Base-by-base conservation (phyloP, 2,797 vertebrate species). In the Gallirallus australis region DNA sequence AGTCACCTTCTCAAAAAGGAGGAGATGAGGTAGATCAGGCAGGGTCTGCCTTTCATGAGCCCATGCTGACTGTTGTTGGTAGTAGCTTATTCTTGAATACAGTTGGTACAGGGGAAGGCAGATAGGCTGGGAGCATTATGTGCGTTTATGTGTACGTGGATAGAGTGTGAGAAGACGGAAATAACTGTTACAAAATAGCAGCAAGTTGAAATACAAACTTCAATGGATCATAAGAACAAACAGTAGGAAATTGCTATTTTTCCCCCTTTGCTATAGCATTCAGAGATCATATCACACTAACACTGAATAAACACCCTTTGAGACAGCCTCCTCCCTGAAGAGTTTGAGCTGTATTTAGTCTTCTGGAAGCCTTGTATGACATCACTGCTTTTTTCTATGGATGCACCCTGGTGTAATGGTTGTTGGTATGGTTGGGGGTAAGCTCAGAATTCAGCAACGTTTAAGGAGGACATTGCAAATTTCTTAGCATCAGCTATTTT, bases 221-320 rank as follows among this genome's bases (percentile, higher is more conserved):
- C 30, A n/a, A 3, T n/a, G 23, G 24, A 37, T 87, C 18, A 9
- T 88, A 45, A 63, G 81, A 75, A 50, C 54, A 42, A 57, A 30
- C 9, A 6, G 8, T 53, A 53, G 23, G 39, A 81, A 86, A 45
- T 88, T 15, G 39, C 15, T 52, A 0, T 25, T 54, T 70, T 84
- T 90, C 59, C 37, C 31, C 16, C 16, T 81, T 79, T 25, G 12
- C 54, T 47, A 0, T 16, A 64, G 25, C 30, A 31, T 80, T 85
- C 5, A 10, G 45, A 63, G 17, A 39, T 81, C 15, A 4, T 76
- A 0, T 37, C 1, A 0, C 65, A 23, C 25, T 73, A 77, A 48
- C 19, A 6, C 13, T 60, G 52, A 76, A 56, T 81, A 89, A 86
- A 50, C 9, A 53, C 21, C 5, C 16, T 86, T 82, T 73, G 60